Evolutionary conservation across 2,888 invertebrate species (phyloP).

Genomic region (Microplitis manilae): DNA sequence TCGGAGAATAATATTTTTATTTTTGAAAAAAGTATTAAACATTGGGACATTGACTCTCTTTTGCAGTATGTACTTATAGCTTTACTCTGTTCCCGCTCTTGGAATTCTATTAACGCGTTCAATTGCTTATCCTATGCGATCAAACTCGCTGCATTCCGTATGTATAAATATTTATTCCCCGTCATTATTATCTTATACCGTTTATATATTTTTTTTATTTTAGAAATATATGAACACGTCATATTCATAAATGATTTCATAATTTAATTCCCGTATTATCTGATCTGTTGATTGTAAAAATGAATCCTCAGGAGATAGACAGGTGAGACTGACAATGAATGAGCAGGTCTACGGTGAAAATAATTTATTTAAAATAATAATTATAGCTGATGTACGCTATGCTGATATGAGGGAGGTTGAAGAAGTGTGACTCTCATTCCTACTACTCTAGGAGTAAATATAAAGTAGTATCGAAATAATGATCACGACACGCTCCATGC

Average conservation of each 20-base stretch:
- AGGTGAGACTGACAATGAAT: neutral
- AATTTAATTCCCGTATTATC: neutral
- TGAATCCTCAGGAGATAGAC: neutral
- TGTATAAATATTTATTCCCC: neutral
- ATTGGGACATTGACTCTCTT: constrained; percentile 26
- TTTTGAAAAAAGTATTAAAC: constrained; percentile 2
- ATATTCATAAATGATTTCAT: neutral
- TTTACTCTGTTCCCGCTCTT: constrained; percentile 20
- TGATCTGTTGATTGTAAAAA: neutral
- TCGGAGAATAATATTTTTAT: constrained; percentile 37
- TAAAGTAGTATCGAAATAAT: constrained; percentile 53
- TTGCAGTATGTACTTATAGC: neutral
- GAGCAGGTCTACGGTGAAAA: neutral
- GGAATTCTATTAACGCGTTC: constrained; percentile 37
- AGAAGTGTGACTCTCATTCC: constrained; percentile 17
- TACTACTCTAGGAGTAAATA: neutral
- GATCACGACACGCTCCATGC: constrained; percentile 62
- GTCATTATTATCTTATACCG: neutral
- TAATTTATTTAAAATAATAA: constrained; percentile 12
- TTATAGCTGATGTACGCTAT: neutral
- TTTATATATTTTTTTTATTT: neutral
- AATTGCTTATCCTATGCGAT: constrained; percentile 24
- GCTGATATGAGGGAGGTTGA: neutral
- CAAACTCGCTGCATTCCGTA: neutral
- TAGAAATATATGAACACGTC: constrained; percentile 10